Base-by-base conservation (phyloP, 2,888 invertebrate species). In the Caenorhabditis sp. region DNA sequence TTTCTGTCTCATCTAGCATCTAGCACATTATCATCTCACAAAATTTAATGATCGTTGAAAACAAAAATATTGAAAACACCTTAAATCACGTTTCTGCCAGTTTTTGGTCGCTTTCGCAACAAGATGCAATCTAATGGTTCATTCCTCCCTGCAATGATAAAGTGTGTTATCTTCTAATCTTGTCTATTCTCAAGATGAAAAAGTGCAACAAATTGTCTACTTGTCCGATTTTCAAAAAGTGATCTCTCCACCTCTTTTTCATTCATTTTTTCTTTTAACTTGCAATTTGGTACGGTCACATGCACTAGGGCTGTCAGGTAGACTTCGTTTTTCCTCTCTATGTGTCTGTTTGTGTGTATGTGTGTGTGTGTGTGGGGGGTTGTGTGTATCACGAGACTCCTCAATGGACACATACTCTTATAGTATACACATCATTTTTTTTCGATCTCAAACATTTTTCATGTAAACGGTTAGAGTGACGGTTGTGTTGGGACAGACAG, bases 301-400 rank as follows among this genome's bases (percentile, higher is more conserved):
- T 43, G 43, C 17, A 43, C 43, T 43, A 43, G 43, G 36, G 43
- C 12, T 43, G 43, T 43, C 43, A 43, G 43, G 10, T 14, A 43
- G 43, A 43, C 43, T 17, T 43, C 43, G 43, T 10, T 43, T 17
- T 43, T 43, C 17, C 43, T 43, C 17, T 43, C 43, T 43, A 43
- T 43, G 43, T 43, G 43, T 43, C 43, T 43, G 43, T 43, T 43
- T 43, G 43, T 43, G 17, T 43, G 43, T 43, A 17, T 43, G 43
- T 43, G 43, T 43, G 36, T 36, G 36, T 36, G 36, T 36, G 36
- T 36, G 36, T 36, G 36, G 5, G 43, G 43, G 7, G 43, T 43
- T 43, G 43, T 43, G 43, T 43, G 43, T 43, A 43, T 43, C 43
- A 43, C 43, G 43, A 43, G 43, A 43, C 43, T 43, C 43, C 43